Evolutionary conservation across 2,888 invertebrate genomes (phyloP).

Genomic region (Pinctada fucata): DNA sequence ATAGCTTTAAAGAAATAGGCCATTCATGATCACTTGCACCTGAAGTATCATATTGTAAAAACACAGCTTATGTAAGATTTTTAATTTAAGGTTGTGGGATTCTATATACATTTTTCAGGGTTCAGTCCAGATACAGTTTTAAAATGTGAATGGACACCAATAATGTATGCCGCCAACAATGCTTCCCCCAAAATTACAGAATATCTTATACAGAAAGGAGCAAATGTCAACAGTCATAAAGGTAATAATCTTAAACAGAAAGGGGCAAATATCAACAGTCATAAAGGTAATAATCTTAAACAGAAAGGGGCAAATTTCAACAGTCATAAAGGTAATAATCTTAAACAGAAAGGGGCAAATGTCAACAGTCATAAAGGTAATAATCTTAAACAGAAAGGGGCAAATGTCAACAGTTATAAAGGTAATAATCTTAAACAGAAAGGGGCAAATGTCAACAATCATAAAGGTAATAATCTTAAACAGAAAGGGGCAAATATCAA

Average conservation of each 20-base stretch:
- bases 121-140: constrained; percentile 60
- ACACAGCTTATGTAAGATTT: too few relatives aligned
- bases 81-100: too few relatives aligned
- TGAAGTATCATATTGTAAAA: too few relatives aligned
- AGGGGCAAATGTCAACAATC: too few relatives aligned
- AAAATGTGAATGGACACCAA: constrained; percentile 68
- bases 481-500: too few relatives aligned
- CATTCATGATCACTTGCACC: too few relatives aligned
- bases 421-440: too few relatives aligned
- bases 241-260: constrained; percentile 60
- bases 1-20: too few relatives aligned
- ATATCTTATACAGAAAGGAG: constrained; percentile 74
- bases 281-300: not conserved
- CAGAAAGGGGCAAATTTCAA: not conserved
- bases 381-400: not conserved
- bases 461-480: too few relatives aligned
- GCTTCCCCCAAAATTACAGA: constrained; percentile 65
- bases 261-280: not conserved
- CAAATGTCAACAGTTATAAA: too few relatives aligned
- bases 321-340: not conserved
- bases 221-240: constrained; percentile 76
- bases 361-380: not conserved
- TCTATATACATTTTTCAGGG: constrained; percentile 51
- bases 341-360: not conserved
- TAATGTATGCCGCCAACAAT: constrained; percentile 71